Conservation (phyloP, 2,113 vertebrate genomes). For the Panurus biarmicus region DNA sequence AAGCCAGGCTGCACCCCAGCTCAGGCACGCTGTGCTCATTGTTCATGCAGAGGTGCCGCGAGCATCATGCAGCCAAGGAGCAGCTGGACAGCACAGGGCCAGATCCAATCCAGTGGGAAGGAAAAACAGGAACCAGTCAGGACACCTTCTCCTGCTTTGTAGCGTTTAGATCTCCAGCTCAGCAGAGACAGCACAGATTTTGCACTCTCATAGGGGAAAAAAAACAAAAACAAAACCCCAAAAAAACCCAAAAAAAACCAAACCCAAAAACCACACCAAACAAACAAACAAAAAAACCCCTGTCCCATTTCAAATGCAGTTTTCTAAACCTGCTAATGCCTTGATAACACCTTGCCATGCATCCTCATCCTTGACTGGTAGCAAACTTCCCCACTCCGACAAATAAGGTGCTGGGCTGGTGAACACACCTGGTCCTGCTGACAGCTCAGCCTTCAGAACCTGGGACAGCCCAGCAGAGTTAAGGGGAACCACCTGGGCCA, state of each 20-base stretch:
- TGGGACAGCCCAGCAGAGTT: not conserved
- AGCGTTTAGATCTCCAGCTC: not conserved
- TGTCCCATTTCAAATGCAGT: not conserved
- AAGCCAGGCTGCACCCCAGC: not conserved
- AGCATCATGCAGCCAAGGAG: fast-evolving
- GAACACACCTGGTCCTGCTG: not conserved
- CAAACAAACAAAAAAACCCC: no score
- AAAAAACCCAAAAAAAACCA: not conserved
- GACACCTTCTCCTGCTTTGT: fast-evolving
- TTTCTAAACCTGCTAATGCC: not conserved
- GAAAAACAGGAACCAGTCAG: not conserved
- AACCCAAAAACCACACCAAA: not conserved
- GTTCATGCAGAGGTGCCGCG: not conserved
- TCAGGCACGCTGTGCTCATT: fast-evolving
- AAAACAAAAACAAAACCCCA: no score
- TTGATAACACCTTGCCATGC: not conserved
- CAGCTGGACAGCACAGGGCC: not conserved
- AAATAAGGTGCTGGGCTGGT: not conserved
- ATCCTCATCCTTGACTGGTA: fast-evolving
- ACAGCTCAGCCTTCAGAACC: not conserved
- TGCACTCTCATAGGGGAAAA: not conserved
- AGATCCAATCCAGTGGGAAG: not conserved
- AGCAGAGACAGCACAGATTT: not conserved
- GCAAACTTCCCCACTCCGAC: not conserved
- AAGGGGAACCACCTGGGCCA: not conserved